Evolutionary conservation across 1,140 invertebrate genomes (phyloP), one percentile per base, ranked within the genome.

Genomic region (Drosophila grimshawi): DNA sequence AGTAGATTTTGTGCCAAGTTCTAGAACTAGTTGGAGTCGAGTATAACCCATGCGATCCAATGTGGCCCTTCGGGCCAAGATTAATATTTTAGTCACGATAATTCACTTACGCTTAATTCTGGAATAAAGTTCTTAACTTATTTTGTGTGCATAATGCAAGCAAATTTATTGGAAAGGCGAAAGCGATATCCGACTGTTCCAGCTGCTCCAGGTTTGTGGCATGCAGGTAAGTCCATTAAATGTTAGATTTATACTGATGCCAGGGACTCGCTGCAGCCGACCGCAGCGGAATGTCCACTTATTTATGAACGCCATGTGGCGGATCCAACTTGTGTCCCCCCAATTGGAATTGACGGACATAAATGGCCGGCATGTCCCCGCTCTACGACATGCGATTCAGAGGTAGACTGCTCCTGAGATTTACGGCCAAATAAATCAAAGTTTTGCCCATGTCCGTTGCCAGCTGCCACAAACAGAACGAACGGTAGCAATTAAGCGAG

Each of bases 11-110:
- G 37, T 39, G n/a, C 10, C 1, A 8, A 43, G 19, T n/a, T 43
- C 39, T 43, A 43, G 39, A 43, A n/a, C 39, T 43, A n/a, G 39
- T n/a, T n/a, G 39, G 39, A n/a, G 10, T 37, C 2, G 39, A 10
- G 6, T 41, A 88, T 83, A 45, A 53, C 61, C 61, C 41, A 55
- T 66, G 49, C 45, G 64, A 63, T 1, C 19, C 19, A 19, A 19
- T 19, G 19, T 19, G 19, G 70, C 64, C 49, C 49, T 65, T 51
- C 39, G 10, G 62, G 51, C 70, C 72, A 83, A 86, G 65, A 88
- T 86, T 70, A 88, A 88, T 86, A 86, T 89, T 88, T 88, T 64
- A 88, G 85, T 88, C 85, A 89, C 85, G 83, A 89, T 88, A 88
- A 83, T 83, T 88, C 83, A 89, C 88, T 69, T 69, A 71, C 85